These are phyloP conservation scores for Xestia xanthographa DNA, from an alignment of 2,888 invertebrate species.

Conservation along the genomic window DNA sequence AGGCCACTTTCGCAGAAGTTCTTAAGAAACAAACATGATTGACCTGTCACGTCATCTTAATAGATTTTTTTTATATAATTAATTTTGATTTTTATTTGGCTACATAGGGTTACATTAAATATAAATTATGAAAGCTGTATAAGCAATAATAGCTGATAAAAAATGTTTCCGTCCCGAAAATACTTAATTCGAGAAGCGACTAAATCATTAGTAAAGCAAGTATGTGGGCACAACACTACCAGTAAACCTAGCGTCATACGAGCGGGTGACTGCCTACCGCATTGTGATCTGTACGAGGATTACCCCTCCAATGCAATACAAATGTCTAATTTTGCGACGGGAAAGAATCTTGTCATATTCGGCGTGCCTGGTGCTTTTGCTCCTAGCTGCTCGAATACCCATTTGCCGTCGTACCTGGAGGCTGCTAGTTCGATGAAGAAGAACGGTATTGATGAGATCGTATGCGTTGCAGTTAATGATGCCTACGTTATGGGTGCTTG, in stretches of 20 bases:
- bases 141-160: neutral
- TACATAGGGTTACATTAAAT: no score
- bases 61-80: no score
- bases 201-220: slow-evolving; percentile 18
- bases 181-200: neutral
- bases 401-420: slow-evolving; percentile 96
- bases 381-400: slow-evolving; percentile 97
- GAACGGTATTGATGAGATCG: slow-evolving; percentile 94
- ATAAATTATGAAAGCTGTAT: neutral
- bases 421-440: slow-evolving; percentile 93
- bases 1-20: slow-evolving; percentile 7
- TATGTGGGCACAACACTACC: neutral
- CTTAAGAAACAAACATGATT: neutral
- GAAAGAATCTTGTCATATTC: slow-evolving; percentile 96
- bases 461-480: slow-evolving; percentile 97
- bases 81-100: neutral
- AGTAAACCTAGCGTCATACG: neutral
- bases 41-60: slow-evolving; percentile 10
- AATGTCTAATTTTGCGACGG: slow-evolving; percentile 92
- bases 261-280: slow-evolving; percentile 95
- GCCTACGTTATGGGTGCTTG: slow-evolving; percentile 99
- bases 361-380: slow-evolving; percentile 99
- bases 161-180: slow-evolving; percentile 16
- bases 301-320: slow-evolving; percentile 96
- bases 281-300: slow-evolving; percentile 95